These are phyloP conservation scores for Diabrotica balteata DNA, from an alignment of 2,888 invertebrate genomes.

Conservation along the genomic window DNA sequence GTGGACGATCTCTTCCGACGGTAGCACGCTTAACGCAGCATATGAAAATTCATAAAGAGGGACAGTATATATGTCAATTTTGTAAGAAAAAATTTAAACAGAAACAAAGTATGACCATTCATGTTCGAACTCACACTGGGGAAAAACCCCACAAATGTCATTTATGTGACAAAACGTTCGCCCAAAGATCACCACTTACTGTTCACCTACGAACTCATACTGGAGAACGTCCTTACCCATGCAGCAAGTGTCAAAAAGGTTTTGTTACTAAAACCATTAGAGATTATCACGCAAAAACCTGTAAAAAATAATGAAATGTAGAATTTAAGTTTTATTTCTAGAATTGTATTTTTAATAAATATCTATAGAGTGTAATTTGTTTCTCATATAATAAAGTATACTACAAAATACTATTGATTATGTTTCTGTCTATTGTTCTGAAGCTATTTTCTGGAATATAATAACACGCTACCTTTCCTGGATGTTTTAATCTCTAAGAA, in stretches of 20 bases:
- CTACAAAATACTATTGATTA: too few species aligned
- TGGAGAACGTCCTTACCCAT: conserved; percentile 48
- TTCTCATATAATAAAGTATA: too few species aligned
- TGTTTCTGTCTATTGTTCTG: too few species aligned
- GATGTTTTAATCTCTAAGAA: too few species aligned
- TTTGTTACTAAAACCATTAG: conserved; percentile 42
- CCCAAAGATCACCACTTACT: neutral
- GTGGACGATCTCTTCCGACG: neutral
- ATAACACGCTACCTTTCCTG: too few species aligned
- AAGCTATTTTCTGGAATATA: too few species aligned
- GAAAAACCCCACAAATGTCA: conserved; percentile 4
- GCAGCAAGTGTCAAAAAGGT: conserved; percentile 57
- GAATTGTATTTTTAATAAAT: too few species aligned
- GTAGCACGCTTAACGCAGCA: neutral
- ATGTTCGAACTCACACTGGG: neutral
- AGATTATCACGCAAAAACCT: neutral
- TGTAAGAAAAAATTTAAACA: neutral
- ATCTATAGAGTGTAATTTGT: too few species aligned
- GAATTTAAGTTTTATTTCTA: too few species aligned
- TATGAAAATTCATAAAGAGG: neutral
- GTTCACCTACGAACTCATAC: neutral
- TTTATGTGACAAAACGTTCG: neutral
- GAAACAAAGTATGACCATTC: neutral
- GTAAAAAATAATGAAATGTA: neutral
- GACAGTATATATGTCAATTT: neutral